phyloP scores from a whole-genome alignment of 1,140 invertebrate species.

The Homarus americanus region DNA sequence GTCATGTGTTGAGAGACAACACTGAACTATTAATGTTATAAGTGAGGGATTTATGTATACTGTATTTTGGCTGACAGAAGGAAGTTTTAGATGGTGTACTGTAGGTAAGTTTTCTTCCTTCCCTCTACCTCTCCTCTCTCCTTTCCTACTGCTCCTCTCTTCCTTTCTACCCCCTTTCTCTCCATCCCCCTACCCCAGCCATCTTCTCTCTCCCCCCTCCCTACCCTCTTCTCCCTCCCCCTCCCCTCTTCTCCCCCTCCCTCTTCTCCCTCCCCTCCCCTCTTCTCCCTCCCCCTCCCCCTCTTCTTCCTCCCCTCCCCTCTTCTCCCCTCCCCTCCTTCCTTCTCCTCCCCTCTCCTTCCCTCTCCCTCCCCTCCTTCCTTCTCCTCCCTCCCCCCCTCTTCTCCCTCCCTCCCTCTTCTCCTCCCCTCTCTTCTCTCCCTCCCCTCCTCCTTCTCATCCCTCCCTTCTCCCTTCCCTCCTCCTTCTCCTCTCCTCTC shows the following conservation, averaged over 20 bases:
- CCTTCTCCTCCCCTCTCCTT: not conserved
- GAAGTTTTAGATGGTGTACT: no score
- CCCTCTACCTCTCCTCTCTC: no score
- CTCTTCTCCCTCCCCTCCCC: not conserved
- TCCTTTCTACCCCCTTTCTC: no score
- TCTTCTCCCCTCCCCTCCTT: not conserved
- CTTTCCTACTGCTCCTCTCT: no score
- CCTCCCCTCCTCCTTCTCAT: not conserved
- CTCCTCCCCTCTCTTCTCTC: not conserved
- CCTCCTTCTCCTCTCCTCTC: not conserved
- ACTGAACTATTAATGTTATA: no score
- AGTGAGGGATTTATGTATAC: no score
- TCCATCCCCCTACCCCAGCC: not conserved
- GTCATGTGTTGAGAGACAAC: no score
- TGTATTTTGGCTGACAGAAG: no score
- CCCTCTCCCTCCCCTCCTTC: not conserved
- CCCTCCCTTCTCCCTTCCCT: not conserved
- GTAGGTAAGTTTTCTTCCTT: no score
- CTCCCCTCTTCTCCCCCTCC: not conserved
- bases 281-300: not conserved
- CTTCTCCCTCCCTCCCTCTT: not conserved
- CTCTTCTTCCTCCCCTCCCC: not conserved
- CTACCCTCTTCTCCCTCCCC: not conserved
- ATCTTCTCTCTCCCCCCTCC: no score
- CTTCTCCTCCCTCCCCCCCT: not conserved